Evolutionary conservation across 2,888 invertebrate species (phyloP).

Genomic region (Hypselothyrea guttata): DNA sequence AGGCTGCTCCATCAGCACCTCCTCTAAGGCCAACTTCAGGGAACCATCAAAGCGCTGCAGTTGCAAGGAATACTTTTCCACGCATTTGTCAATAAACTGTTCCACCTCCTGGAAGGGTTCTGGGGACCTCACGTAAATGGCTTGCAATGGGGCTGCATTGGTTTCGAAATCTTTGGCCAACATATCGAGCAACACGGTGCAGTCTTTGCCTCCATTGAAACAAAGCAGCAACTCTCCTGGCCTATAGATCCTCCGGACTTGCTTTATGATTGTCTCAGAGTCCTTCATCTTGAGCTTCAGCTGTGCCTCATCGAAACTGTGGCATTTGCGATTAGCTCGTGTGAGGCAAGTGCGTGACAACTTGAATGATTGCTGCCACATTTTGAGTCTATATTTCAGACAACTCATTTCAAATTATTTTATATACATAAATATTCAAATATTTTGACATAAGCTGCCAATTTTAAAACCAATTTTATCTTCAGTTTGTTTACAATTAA

Average conservation of each 20-base stretch:
- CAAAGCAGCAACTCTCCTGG: constrained; percentile 90
- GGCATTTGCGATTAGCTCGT: neutral
- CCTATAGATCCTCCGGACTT: constrained; percentile 16
- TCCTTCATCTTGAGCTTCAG: constrained; percentile 17
- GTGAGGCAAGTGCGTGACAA: constrained; percentile 1
- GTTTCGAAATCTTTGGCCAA: constrained; percentile 16
- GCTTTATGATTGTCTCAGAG: constrained; percentile 17
- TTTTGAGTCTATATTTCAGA: neutral
- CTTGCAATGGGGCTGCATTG: constrained; percentile 19
- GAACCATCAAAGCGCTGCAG: constrained; percentile 85
- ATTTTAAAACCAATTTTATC: too few relatives aligned
- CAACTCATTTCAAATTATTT: neutral
- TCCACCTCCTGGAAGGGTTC: constrained; percentile 54
- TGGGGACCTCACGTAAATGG: constrained; percentile 30
- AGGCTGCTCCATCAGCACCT: constrained; percentile 84
- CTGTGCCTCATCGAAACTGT: neutral
- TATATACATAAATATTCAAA: neutral
- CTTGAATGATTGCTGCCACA: neutral
- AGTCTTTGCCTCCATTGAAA: constrained; percentile 99
- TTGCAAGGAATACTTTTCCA: constrained; percentile 85
- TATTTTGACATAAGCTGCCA: neutral
- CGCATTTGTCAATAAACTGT: constrained; percentile 31
- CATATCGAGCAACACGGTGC: constrained; percentile 88
- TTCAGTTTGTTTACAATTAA: too few relatives aligned
- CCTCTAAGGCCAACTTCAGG: constrained; percentile 87